Evolutionary conservation across 1,140 invertebrate genomes (phyloP), one percentile per base, ranked within the genome.

Genomic region (Apis cerana): DNA sequence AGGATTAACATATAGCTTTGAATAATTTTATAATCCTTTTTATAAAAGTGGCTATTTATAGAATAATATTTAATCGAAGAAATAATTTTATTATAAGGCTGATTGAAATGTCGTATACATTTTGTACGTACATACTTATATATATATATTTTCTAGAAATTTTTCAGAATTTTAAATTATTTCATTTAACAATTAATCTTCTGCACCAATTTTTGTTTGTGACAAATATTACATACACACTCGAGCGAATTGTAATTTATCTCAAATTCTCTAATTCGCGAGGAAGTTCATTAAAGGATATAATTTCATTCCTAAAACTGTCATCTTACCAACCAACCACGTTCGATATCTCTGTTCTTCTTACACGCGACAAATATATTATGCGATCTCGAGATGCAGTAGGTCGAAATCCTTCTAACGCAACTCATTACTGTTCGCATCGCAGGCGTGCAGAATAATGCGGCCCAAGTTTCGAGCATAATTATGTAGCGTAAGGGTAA

Each of bases 401-500:
- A 50, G 61, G 70, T 48, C 21, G 52, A 52, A 58, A 65, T 48
- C 33, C 52, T 80, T 54, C 48, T 21, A 17, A 80, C 61, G 70
- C 50, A 21, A 75, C 59, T 74, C 59, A 59, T 80, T 65, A 74
- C 27, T 52, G 27, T 9, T 19, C 19, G 21, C 17, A 21, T 33
- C 59, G 68, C 52, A 64, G 3, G 17, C 50, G 80, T 23, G 23
- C 23, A 82, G 15, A 76, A 50, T 67, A 71, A 76, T 21, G 43
- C 4, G 27, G 11, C 17, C 21, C 82, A 75, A 78, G 62, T 70
- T 70, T 59, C 43, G 23, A 67, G 72, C 33, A 81, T 81, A 75
- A 81, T 81, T 81, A 81, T 64, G 72, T 81, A 61, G 80, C 72
- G 80, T 68, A 81, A 81, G 43, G 72, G 72, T 81, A 81, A 81